Base-by-base conservation (phyloP, 2,888 invertebrate genomes). In the Cheilosia vulpina region DNA sequence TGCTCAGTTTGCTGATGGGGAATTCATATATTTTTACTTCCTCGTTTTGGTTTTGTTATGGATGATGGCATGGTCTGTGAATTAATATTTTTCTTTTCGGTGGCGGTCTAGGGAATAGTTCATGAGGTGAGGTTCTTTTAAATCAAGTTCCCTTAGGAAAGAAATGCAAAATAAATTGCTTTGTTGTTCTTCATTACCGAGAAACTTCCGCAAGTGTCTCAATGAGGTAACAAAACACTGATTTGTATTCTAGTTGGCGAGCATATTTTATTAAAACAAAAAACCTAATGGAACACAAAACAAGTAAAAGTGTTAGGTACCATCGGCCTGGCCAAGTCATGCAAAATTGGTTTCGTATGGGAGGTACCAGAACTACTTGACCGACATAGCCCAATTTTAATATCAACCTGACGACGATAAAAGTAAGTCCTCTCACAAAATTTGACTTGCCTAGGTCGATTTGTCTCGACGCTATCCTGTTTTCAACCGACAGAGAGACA, bases 31-130 rank as follows among this genome's bases (percentile, higher is more conserved):
- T 31, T 43, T 68, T 6, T n/a, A 66, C 66, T 79, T 79, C 73
- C 73, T 79, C 31, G 58, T 72, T 72, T 79, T 24, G 52, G 45
- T 73, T 79, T 79, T 73, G 52, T 53, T 65, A 71, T 27, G 47
- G 63, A 78, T 63, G 55, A 57, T 65, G 66, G 24, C 19, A 24
- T 62, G 55, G 72, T 63, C 52, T 66, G 50, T 66, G 60, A 60
- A 15, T 31, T 60, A 58, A 65, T 57, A 27, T 55, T 31, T 4
- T 79, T 19, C 27, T 11, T 47, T 69, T 63, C 31, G 31, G 17
- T 52, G 65, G 63, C 69, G 52, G 34, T 65, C 43, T 17, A 66
- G 21, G 19, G 41, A 31, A 41, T 17, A 27, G 66, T 52, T 4
- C 21, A 21, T n/a, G n/a, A 50, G 24, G 34, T 34, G 65, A 21